A percentile compares a stretch with the other conserved stretches of the same genome.
phyloP scores from a whole-genome alignment of 92 coral and sea anemone species.

The Paramuricea clavata region DNA sequence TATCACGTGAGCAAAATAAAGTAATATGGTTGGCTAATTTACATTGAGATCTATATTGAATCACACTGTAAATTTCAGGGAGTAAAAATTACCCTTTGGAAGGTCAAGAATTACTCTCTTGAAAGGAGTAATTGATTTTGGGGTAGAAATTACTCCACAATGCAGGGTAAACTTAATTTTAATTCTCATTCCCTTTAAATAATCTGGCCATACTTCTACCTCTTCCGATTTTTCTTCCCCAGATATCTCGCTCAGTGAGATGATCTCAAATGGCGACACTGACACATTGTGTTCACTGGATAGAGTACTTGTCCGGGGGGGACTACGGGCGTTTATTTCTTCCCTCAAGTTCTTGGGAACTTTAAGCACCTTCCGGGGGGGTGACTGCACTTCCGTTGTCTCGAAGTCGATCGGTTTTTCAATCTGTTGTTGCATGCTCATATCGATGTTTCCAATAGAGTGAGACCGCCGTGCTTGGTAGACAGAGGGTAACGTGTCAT shows the following conservation, averaged over 20 bases:
- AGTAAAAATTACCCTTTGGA: too few relatives aligned
- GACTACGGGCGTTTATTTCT: neutral
- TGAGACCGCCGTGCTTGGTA: constrained; percentile 32
- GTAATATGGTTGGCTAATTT: too few relatives aligned
- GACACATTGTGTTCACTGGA: neutral
- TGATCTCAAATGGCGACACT: constrained; percentile 11
- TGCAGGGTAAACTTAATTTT: too few relatives aligned
- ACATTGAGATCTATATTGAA: too few relatives aligned
- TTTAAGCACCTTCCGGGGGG: constrained; percentile 38
- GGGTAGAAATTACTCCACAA: too few relatives aligned
- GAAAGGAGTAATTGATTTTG: too few relatives aligned
- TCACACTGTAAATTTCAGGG: too few relatives aligned
- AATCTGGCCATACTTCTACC: too few relatives aligned
- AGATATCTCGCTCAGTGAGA: constrained; percentile 2
- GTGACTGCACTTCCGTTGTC: constrained; percentile 20
- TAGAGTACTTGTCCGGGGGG: neutral
- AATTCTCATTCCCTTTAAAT: too few relatives aligned
- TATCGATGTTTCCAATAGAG: constrained; percentile 17
- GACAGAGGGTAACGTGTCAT: neutral
- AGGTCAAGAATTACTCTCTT: too few relatives aligned
- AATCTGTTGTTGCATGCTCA: neutral
- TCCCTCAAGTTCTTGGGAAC: constrained; percentile 29
- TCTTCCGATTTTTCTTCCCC: constrained; percentile 27
- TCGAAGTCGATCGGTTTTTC: constrained; percentile 47
- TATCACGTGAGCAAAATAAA: too few relatives aligned